Evolutionary conservation across 2,113 vertebrate genomes (phyloP).

Genomic region (Salvelinus namaycush): DNA sequence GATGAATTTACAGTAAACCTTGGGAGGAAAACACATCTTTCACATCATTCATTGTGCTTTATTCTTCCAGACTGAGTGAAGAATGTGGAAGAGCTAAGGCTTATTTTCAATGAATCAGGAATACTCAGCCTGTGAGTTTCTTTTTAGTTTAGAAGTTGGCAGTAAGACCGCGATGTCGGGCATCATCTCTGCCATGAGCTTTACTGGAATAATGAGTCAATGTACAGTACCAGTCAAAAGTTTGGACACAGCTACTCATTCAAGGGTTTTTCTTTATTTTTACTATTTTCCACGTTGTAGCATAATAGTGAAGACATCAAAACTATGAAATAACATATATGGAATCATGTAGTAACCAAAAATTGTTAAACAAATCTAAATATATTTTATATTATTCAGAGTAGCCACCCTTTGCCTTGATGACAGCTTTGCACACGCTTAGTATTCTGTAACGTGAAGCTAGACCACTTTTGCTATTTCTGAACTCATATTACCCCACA

Average conservation of each 20-base stretch:
- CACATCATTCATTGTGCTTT: neutral
- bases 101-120: neutral
- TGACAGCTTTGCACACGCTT: too few species aligned
- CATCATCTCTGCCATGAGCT: conserved; percentile 7
- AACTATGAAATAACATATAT: too few species aligned
- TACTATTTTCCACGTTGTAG: too few species aligned
- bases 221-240: neutral
- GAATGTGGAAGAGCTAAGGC: conserved; percentile 14
- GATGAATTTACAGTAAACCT: neutral
- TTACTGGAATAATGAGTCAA: conserved; percentile 67
- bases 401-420: too few species aligned
- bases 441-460: neutral
- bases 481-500: conserved; percentile 4
- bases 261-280: too few species aligned
- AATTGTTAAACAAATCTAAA: too few species aligned
- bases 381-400: too few species aligned
- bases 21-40: conserved; percentile 6
- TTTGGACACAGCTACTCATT: too few species aligned
- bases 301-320: too few species aligned
- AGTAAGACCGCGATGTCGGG: conserved; percentile 21
- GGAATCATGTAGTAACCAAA: too few species aligned
- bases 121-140: conserved; percentile 37
- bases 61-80: neutral
- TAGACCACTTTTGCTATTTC: conserved; percentile 11
- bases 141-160: conserved; percentile 24